Evolutionary conservation across 2,888 invertebrate species (phyloP).

Genomic region (Smittia sp.): DNA sequence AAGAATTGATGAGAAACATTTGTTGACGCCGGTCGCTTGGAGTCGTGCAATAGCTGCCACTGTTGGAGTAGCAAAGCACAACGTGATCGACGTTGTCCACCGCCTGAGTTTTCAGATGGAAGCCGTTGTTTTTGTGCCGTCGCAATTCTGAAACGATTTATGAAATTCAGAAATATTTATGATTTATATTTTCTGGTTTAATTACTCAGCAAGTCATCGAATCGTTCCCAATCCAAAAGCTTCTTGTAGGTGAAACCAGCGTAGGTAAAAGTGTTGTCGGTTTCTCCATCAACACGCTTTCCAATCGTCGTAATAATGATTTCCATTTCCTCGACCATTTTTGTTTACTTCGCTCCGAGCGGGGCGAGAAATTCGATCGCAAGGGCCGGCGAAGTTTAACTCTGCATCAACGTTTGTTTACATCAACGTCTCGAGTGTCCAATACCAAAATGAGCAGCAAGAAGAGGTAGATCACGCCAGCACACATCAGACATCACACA

Average conservation of each 20-base stretch:
- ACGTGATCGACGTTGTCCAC: neutral
- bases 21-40: neutral
- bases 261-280: neutral
- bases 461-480: too few relatives aligned
- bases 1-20: constrained; percentile 17
- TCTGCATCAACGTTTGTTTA: too few relatives aligned
- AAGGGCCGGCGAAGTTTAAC: too few relatives aligned
- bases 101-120: neutral
- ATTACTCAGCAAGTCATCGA: constrained; percentile 9
- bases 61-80: neutral
- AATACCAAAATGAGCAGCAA: too few relatives aligned
- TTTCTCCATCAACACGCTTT: neutral
- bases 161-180: neutral
- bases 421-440: too few relatives aligned
- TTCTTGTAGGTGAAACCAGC: neutral
- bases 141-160: neutral
- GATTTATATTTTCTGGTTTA: neutral
- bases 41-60: too few relatives aligned
- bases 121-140: too few relatives aligned
- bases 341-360: neutral
- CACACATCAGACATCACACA: neutral
- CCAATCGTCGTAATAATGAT: neutral
- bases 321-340: neutral
- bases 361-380: too few relatives aligned
- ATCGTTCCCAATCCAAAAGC: constrained; percentile 4